Evolutionary conservation across 2,888 invertebrate genomes (phyloP), one percentile per base, ranked within the genome.

Genomic region (Hemicrepidius hirtus): DNA sequence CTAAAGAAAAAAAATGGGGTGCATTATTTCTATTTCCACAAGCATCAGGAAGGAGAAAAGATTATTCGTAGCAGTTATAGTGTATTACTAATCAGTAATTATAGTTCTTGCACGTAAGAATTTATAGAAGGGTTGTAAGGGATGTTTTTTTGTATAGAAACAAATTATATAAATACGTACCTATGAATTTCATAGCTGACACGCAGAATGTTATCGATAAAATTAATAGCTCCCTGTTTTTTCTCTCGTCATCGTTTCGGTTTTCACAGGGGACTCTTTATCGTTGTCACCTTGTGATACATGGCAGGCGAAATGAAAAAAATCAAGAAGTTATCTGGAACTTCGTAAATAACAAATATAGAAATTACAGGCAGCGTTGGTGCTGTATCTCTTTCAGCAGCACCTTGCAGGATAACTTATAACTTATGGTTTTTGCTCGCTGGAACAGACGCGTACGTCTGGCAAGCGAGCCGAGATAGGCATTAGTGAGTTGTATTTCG

Each of bases 181-280:
- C 71, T 77, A 74, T 76, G 74, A 76, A 76, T 74, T 75, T 76
- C 50, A 68, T 57, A 71, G 73, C 70, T 71, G 75, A 77, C 73
- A 69, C 78, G 77, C 71, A 75, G 74, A 75, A 76, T 79, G 81
- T 82, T 83, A 83, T 83, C 82, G 79, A 80, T 80, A 81, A 81
- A 82, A 83, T 82, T 81, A 83, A 83, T 83, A 82, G 82, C 80
- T 72, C 73, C 75, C 76, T 78, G 78, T 79, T 79, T 80, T 81
- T 80, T 79, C 79, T 80, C 78, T 78, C 80, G 80, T 81, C 81
- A 79, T 81, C 79, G 79, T 80, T 80, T 79, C 66, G 74, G 74
- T 76, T 74, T 76, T 75, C 77, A 75, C 75, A 64, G 71, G 79
- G 79, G 78, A 79, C 79, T 78, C 78, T 81, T 81, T 81, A 81